A percentile compares a stretch with the other conserved stretches of the same genome.
These are phyloP conservation scores for Sinocyclocheilus grahami DNA, from an alignment of 2,113 vertebrate species.

Conservation along the genomic window DNA sequence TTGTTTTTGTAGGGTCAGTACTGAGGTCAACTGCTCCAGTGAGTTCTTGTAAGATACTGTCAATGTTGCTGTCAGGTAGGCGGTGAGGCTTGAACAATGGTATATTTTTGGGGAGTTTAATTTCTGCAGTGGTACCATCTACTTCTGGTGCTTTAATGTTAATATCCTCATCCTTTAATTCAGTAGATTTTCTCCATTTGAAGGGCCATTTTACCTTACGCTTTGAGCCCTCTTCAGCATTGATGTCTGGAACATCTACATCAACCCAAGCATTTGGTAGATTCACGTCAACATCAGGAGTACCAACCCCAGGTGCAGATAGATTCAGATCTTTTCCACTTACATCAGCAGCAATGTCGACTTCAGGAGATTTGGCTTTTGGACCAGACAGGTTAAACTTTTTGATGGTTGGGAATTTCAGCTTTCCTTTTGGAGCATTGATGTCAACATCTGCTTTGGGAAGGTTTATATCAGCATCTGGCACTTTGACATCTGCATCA, in stretches of 20 bases:
- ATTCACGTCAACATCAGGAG: slow-evolving; percentile 27
- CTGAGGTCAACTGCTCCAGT: slow-evolving; percentile 26
- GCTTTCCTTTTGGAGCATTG: slow-evolving; percentile 56
- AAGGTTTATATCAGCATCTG: slow-evolving; percentile 58
- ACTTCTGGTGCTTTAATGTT: slow-evolving; percentile 40
- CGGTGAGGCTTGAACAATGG: slow-evolving; percentile 72
- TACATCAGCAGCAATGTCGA: slow-evolving; percentile 39
- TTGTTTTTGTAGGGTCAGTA: neutral
- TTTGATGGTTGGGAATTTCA: slow-evolving; percentile 59
- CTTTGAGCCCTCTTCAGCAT: slow-evolving; percentile 43
- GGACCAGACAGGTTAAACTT: slow-evolving; percentile 39
- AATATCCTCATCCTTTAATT: neutral
- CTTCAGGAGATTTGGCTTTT: slow-evolving; percentile 48
- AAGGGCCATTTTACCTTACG: slow-evolving; percentile 67
- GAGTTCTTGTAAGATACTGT: slow-evolving; percentile 17
- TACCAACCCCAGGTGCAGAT: slow-evolving; percentile 62
- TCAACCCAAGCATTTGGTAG: slow-evolving; percentile 60
- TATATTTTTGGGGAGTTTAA: slow-evolving; percentile 45
- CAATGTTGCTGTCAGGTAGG: slow-evolving; percentile 57
- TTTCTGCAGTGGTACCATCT: slow-evolving; percentile 34
- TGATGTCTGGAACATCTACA: slow-evolving; percentile 57
- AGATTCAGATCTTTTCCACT: slow-evolving; percentile 60
- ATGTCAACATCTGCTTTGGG: slow-evolving; percentile 58
- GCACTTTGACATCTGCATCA: slow-evolving; percentile 56
- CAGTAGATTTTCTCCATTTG: slow-evolving; percentile 53